These are phyloP conservation scores for Lasioglossum leucozonium DNA, from an alignment of 2,888 invertebrate species.

Conservation along the genomic window DNA sequence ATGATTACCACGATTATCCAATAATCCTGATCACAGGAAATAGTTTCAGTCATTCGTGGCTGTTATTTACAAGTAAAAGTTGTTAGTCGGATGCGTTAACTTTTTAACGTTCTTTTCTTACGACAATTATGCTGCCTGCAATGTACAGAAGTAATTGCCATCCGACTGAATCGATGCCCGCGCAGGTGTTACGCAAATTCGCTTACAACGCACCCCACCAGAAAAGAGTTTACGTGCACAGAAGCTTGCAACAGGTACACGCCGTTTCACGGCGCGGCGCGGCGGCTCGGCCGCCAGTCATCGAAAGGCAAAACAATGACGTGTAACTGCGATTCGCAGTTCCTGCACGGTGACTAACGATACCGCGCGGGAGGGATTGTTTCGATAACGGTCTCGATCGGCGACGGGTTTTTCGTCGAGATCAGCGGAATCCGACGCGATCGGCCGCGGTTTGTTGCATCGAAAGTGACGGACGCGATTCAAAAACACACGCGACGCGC, in stretches of 20 bases:
- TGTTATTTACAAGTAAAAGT: neutral
- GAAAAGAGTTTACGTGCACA: neutral
- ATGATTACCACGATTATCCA: neutral
- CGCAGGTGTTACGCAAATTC: neutral
- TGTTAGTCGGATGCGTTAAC: no score
- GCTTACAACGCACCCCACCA: neutral
- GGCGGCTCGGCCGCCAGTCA: constrained; percentile 1
- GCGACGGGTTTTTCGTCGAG: constrained; percentile 19
- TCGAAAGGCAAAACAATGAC: constrained; percentile 24
- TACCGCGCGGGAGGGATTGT: neutral
- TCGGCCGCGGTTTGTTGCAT: constrained; percentile 34
- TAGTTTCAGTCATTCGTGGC: neutral
- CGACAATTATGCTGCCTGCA: neutral
- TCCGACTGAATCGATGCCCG: neutral
- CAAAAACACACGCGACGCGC: constrained; percentile 50
- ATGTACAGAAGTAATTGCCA: neutral
- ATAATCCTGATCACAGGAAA: neutral
- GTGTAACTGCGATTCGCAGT: constrained; percentile 24
- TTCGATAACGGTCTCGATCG: constrained; percentile 19
- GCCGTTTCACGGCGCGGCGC: neutral
- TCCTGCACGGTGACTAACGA: constrained; percentile 1
- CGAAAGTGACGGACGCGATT: constrained; percentile 55
- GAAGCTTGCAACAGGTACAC: neutral
- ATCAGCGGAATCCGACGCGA: constrained; percentile 52
- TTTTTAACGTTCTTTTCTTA: no score